These are phyloP conservation scores for Muntiacus muntjak DNA, from an alignment of 2,113 vertebrate species.

Conservation along the genomic window DNA sequence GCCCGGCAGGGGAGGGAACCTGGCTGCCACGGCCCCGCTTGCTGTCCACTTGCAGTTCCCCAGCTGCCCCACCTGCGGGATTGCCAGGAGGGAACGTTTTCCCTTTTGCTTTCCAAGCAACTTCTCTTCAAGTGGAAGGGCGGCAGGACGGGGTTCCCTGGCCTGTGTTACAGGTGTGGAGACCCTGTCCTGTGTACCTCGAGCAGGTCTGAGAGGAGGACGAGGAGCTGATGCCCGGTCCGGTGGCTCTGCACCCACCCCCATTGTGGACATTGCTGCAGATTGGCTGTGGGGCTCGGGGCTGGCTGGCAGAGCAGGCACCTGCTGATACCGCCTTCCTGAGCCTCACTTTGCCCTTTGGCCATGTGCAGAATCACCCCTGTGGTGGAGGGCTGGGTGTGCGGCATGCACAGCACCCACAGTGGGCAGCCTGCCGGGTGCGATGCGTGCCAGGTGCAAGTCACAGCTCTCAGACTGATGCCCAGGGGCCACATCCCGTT, in stretches of 20 bases:
- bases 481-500: fast-evolving
- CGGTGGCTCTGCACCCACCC: fast-evolving
- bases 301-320: not conserved
- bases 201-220: not conserved
- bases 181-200: not conserved
- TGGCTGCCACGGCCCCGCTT: not conserved
- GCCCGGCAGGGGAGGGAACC: not conserved
- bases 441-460: fast-evolving
- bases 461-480: not conserved
- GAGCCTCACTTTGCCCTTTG: not conserved
- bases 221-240: not conserved
- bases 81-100: fast-evolving
- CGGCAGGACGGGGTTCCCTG: not conserved
- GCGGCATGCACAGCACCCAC: fast-evolving
- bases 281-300: not conserved
- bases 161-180: fast-evolving
- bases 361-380: fast-evolving
- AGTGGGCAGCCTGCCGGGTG: not conserved
- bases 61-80: not conserved
- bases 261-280: not conserved
- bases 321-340: not conserved
- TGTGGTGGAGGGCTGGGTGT: not conserved
- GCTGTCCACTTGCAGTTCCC: not conserved
- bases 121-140: not conserved
- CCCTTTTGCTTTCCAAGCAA: not conserved